Base-by-base conservation (phyloP, 2,113 vertebrate genomes). In the Pomatorhinus ruficollis region DNA sequence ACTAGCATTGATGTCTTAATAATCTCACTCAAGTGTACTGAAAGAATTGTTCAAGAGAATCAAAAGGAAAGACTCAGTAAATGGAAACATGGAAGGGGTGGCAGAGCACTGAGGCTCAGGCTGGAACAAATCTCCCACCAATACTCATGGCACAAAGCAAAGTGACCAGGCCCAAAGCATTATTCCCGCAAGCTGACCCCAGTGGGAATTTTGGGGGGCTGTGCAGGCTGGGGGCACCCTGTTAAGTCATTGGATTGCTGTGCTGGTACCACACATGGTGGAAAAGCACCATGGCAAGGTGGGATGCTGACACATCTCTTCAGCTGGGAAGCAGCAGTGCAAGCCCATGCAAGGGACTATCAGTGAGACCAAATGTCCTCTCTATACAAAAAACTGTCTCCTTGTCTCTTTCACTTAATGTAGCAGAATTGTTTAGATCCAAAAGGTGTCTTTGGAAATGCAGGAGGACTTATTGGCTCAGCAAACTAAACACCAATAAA, bases 401-500 rank as follows among this genome's bases (percentile, higher is more conserved):
- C 79, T 89, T 75, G 11, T 56, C 52, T 69, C 59, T 60, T 84
- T 61, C 76, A 35, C 19, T 69, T 84, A 52, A 70, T 15, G 21
- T 60, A 50, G n/a, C n/a, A 74, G 54, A 71, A 64, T 49, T 86
- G 56, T 39, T 97, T 68, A 19, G 66, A 77, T 59, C 23, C 5
- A 3, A 90, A 71, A 0, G 1, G 6, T 68, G 83, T 84, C 64
- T 95, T 75, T 65, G 49, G 52, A 19, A 81, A 60, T 84, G 54
- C 86, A 71, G 76, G 31, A 93, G 44, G 37, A 83, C 42, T 93
- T 95, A 87, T 42, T 84, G 83, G 76, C 83, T 96, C 72, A 83
- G 90, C 83, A 94, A 89, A 75, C 69, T 64, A 50, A 93, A 94
- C 61, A 69, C 79, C 83, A 89, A 94, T 94, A 94, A 93, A 96